Percentiles rank a stretch among this genome's conserved stretches.
Conservation (phyloP, 2,797 vertebrate genomes). For the Acanthurus lineatus region DNA sequence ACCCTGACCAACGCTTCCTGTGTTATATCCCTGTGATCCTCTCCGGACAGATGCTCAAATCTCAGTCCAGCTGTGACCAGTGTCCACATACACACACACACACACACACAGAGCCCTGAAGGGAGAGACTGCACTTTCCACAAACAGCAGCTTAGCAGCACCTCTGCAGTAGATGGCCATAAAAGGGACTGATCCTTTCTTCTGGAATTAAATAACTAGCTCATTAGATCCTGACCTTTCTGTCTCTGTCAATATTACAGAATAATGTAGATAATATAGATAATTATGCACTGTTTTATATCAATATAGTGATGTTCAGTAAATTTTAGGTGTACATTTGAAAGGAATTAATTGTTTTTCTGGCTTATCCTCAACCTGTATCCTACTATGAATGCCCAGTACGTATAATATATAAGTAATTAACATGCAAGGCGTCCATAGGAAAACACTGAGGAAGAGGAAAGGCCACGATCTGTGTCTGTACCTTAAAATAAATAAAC, state of each 20-base stretch:
- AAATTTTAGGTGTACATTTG: no score
- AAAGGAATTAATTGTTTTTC: no score
- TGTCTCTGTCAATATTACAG: neutral
- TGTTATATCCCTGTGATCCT: slow-evolving; percentile 23
- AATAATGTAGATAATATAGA: no score
- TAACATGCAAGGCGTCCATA: no score
- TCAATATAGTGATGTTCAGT: neutral
- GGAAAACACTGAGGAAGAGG: no score
- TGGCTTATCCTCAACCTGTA: no score
- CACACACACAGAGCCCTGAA: neutral
- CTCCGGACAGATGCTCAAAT: slow-evolving; percentile 28
- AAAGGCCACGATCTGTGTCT: no score
- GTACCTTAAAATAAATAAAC: no score
- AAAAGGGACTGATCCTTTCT: neutral
- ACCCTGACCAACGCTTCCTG: slow-evolving; percentile 26
- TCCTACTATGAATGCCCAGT: no score
- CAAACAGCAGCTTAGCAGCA: slow-evolving; percentile 42
- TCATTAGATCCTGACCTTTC: neutral
- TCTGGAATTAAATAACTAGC: neutral
- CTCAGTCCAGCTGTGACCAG: slow-evolving; percentile 31
- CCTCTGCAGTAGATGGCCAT: neutral
- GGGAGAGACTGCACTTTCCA: slow-evolving; percentile 25
- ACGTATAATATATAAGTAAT: no score
- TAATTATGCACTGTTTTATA: neutral
- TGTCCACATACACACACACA: neutral